A percentile compares a stretch with the other conserved stretches of the same genome.
Conservation (phyloP, 2,888 invertebrate genomes). For the Dynastes grantii region DNA sequence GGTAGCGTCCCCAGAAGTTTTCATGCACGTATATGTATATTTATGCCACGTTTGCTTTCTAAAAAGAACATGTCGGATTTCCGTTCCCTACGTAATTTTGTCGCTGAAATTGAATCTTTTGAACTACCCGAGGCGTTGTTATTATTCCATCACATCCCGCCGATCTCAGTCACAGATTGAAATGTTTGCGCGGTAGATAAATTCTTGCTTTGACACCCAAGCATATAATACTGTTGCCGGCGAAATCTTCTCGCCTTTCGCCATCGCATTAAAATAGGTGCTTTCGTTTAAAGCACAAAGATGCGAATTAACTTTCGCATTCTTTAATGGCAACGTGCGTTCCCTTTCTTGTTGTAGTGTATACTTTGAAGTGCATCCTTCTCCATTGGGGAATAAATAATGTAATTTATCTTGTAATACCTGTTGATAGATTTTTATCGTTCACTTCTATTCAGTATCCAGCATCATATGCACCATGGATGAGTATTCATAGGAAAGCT, state of each 20-base stretch:
- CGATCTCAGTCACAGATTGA: constrained; percentile 36
- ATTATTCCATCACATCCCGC: constrained; percentile 29
- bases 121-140: constrained; percentile 30
- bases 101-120: constrained; percentile 43
- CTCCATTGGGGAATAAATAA: background rate
- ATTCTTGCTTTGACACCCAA: constrained; percentile 31
- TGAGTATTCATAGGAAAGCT: background rate
- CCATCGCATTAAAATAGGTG: constrained; percentile 20
- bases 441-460: background rate
- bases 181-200: constrained; percentile 26
- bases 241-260: background rate
- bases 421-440: background rate
- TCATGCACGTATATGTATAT: background rate
- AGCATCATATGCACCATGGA: background rate
- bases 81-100: constrained; percentile 14
- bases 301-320: constrained; percentile 6
- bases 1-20: background rate
- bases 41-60: background rate
- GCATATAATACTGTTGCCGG: constrained; percentile 40
- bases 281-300: constrained; percentile 12
- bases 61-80: constrained; percentile 22
- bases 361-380: constrained; percentile 2
- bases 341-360: background rate
- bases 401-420: constrained; percentile 10
- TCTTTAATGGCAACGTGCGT: constrained; percentile 2